Evolutionary conservation across 2,888 invertebrate species (phyloP), one percentile per base, ranked within the genome.

Genomic region (Marronus borbonicus): DNA sequence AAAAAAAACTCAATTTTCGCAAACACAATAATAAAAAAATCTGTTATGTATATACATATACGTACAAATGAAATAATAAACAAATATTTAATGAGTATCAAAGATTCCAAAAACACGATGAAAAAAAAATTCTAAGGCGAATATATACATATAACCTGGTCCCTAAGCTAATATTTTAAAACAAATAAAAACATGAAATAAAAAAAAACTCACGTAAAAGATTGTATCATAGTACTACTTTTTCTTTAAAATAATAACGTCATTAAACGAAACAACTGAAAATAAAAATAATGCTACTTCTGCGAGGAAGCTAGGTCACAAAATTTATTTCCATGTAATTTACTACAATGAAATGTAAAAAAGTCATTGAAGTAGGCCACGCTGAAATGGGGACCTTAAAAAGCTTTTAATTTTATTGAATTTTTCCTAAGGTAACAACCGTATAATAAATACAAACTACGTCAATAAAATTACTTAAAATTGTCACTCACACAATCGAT

Each of bases 241-340:
- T 62, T 28, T 12, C 17, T 20, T 20, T 1, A 20, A 55, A 55
- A 55, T 0, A 55, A 14, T 5, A 55, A n/a, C 55, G 55, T 55
- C 55, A n/a, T 55, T 55, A 55, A 55, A 55, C 5, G 8, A 55
- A 55, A 55, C 55, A 55, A 55, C 55, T 55, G 55, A 17, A 55
- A 17, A 55, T 55, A 55, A 55, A 20, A 55, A 55, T 4, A 62
- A 24, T 3, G 8, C 62, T 24, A n/a, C 62, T 24, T 28, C 14
- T 31, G 62, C 20, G 31, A 8, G 31, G n/a, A n/a, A n/a, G 36
- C 36, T 65, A 36, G 36, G 28, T 28, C 64, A 17, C 17, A n/a
- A 69, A 52, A 69, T 52, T 69, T 69, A 69, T 39, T 65, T 65
- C n/a, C 69, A 24, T 31, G 69, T 69, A 69, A 69, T 69, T 69